Percentiles rank a stretch among this genome's conserved stretches.
Evolutionary conservation across 2,113 vertebrate species (phyloP).

Genomic region (Melanotaenia duboulayi): DNA sequence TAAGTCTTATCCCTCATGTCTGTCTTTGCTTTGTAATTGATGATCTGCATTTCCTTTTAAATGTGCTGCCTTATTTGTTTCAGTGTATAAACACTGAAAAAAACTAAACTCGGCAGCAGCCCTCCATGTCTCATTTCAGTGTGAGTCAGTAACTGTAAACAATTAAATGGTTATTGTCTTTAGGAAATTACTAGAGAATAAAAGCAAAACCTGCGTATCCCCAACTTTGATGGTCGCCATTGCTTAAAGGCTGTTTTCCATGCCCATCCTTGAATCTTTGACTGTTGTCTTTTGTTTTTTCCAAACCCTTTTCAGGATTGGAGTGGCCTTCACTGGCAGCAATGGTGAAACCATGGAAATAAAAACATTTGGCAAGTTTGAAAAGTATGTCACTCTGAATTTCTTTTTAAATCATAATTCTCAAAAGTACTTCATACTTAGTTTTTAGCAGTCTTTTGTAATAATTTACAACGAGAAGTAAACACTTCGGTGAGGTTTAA

Average conservation of each 20-base stretch:
- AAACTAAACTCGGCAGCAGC: neutral
- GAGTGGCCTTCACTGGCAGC: slow-evolving; percentile 89
- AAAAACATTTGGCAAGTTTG: slow-evolving; percentile 90
- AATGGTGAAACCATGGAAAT: slow-evolving; percentile 91
- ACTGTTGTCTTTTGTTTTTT: neutral
- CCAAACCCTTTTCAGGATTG: slow-evolving; percentile 82
- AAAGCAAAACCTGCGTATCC: neutral
- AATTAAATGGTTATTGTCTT: neutral
- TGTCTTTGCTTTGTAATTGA: neutral
- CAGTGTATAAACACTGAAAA: neutral
- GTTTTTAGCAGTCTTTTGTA: neutral
- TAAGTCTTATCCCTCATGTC: no score
- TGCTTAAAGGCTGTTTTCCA: neutral
- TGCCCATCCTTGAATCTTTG: neutral
- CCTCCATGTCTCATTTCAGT: neutral
- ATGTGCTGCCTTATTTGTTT: neutral
- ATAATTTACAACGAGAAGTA: neutral
- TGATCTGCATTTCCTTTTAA: neutral
- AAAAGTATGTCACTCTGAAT: slow-evolving; percentile 83
- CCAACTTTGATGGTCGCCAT: neutral
- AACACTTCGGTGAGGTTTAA: no score
- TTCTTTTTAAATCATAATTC: slow-evolving; percentile 4
- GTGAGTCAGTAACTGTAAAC: neutral
- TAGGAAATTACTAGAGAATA: neutral
- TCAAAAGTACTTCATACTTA: neutral